Conservation (phyloP, 2,888 invertebrate genomes). For the Chalcosyrphus nemorum region DNA sequence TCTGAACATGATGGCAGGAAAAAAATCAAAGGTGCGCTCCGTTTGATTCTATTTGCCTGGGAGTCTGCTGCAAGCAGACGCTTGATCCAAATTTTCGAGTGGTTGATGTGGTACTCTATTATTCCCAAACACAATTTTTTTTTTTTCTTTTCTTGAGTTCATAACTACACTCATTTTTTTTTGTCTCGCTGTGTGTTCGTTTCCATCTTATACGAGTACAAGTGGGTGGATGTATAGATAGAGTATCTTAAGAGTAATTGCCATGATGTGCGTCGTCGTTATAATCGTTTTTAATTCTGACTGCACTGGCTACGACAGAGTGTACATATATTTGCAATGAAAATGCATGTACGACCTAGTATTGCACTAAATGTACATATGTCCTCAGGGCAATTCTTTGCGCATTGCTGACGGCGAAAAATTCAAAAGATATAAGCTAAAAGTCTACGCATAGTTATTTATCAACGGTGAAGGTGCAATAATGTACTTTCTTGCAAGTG, state of each 20-base stretch:
- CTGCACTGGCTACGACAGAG: not conserved
- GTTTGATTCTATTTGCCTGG: conserved; percentile 61
- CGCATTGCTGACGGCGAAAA: conserved; percentile 58
- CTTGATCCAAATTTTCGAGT: conserved; percentile 67
- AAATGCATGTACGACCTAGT: conserved; percentile 39
- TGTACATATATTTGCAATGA: conserved; percentile 2
- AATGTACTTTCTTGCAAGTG: too few relatives aligned
- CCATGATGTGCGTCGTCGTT: conserved; percentile 57
- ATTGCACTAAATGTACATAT: conserved; percentile 28
- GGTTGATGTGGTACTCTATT: conserved; percentile 43
- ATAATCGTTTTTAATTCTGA: conserved; percentile 43
- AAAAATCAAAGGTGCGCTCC: conserved; percentile 60
- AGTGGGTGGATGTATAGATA: not conserved
- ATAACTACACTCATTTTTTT: not conserved
- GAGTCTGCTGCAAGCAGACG: conserved; percentile 66
- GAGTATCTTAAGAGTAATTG: conserved; percentile 38
- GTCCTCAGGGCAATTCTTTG: conserved; percentile 54
- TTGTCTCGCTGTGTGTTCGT: not conserved
- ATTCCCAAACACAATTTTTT: conserved; percentile 32
- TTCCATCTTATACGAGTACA: conserved; percentile 9
- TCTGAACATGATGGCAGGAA: conserved; percentile 39
- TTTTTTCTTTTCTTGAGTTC: not conserved
- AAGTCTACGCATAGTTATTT: too few relatives aligned
- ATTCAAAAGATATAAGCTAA: conserved; percentile 43
- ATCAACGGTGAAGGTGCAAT: too few relatives aligned